Conservation (phyloP, 2,113 vertebrate species). For the Oncorhynchus tshawytscha region DNA sequence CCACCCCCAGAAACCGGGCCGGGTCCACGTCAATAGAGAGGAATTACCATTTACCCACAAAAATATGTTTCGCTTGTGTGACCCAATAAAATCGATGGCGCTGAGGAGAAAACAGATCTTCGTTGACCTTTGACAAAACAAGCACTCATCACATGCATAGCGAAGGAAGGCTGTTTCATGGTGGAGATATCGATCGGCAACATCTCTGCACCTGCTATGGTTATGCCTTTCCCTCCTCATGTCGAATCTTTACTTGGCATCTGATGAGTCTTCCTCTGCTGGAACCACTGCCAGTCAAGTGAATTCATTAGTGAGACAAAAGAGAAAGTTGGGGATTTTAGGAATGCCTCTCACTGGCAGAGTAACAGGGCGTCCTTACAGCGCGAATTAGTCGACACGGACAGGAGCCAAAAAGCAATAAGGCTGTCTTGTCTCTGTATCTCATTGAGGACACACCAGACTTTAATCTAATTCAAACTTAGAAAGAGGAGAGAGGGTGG, state of each 20-base stretch:
- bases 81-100: slow-evolving; percentile 5
- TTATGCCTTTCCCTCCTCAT: not conserved
- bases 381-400: not conserved
- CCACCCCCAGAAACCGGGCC: not conserved
- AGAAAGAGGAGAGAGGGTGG: not conserved
- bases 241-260: not conserved
- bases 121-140: slow-evolving; percentile 7
- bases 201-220: not conserved
- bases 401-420: not conserved
- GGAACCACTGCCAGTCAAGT: not conserved
- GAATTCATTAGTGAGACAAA: not conserved
- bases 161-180: not conserved
- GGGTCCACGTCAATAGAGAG: not conserved
- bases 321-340: not conserved
- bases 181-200: not conserved
- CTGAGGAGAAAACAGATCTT: not conserved
- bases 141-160: not conserved
- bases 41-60: slow-evolving; percentile 10
- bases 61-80: not conserved
- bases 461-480: not conserved
- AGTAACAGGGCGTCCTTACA: not conserved
- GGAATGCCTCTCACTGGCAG: not conserved
- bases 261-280: not conserved
- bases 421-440: not conserved
- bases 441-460: not conserved